Evolutionary conservation across 1,140 invertebrate genomes (phyloP).

Genomic region (Anadara kagoshimensis): DNA sequence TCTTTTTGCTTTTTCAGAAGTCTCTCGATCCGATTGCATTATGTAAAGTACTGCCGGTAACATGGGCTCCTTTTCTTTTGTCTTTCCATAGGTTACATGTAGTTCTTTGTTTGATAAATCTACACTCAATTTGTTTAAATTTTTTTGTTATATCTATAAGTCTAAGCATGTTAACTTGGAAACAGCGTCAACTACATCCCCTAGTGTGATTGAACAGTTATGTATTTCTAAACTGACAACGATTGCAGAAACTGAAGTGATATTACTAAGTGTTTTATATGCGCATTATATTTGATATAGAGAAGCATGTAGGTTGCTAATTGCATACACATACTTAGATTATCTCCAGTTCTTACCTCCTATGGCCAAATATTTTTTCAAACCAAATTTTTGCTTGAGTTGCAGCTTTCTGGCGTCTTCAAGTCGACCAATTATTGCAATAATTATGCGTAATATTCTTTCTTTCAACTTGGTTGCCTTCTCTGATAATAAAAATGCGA

Average conservation of each 20-base stretch:
- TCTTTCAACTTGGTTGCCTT: background rate
- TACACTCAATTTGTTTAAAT: background rate
- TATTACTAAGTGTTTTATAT: background rate
- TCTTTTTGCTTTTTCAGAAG: background rate
- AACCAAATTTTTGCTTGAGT: conserved; percentile 1
- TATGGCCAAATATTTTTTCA: conserved; percentile 4
- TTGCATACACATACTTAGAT: conserved; percentile 11
- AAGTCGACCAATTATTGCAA: background rate
- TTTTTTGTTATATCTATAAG: background rate
- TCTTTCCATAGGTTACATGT: background rate
- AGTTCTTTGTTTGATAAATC: conserved; percentile 1
- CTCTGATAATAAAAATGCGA: background rate
- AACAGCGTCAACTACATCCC: background rate
- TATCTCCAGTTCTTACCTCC: conserved; percentile 4
- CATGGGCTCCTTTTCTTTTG: background rate
- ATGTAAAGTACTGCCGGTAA: conserved; percentile 8
- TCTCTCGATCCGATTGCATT: background rate
- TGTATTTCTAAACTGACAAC: background rate
- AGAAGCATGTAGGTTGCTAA: conserved; percentile 6
- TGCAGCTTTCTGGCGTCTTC: background rate
- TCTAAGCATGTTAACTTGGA: background rate
- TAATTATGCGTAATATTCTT: background rate
- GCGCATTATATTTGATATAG: conserved; percentile 12
- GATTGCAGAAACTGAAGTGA: background rate
- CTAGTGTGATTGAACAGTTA: background rate